Conservation (phyloP, 2,113 vertebrate genomes). For the Psephotus haematonotus region DNA sequence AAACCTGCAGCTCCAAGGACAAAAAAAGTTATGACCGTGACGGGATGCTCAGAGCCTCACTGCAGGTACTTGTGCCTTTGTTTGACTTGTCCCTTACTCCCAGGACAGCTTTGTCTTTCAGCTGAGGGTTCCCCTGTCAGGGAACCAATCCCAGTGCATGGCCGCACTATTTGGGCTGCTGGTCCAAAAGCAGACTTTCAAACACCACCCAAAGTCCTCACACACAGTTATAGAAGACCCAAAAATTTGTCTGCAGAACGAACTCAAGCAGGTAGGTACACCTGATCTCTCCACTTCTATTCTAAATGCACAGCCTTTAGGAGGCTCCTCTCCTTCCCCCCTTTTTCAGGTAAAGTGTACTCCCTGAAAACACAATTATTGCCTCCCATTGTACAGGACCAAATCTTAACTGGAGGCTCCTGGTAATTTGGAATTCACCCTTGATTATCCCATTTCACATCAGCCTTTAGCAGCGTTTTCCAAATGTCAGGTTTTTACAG, state of each 20-base stretch:
- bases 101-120: background rate
- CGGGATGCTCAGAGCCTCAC: background rate
- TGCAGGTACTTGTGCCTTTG: background rate
- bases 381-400: background rate
- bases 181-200: background rate
- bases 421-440: background rate
- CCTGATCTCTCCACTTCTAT: background rate
- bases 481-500: background rate
- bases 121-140: background rate
- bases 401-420: background rate
- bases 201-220: background rate
- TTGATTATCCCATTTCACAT: background rate
- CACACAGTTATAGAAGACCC: background rate
- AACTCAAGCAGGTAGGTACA: background rate
- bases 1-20: conserved; percentile 35
- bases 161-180: background rate
- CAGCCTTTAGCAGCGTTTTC: background rate
- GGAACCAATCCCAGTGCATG: background rate
- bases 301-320: background rate
- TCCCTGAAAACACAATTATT: background rate
- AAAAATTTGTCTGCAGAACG: background rate
- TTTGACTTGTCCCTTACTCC: background rate
- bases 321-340: rapidly evolving
- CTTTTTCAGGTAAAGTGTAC: background rate
- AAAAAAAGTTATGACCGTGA: background rate